phyloP scores from a whole-genome alignment of 2,113 vertebrate species.

The Gnathonemus echidnorhynchus region DNA sequence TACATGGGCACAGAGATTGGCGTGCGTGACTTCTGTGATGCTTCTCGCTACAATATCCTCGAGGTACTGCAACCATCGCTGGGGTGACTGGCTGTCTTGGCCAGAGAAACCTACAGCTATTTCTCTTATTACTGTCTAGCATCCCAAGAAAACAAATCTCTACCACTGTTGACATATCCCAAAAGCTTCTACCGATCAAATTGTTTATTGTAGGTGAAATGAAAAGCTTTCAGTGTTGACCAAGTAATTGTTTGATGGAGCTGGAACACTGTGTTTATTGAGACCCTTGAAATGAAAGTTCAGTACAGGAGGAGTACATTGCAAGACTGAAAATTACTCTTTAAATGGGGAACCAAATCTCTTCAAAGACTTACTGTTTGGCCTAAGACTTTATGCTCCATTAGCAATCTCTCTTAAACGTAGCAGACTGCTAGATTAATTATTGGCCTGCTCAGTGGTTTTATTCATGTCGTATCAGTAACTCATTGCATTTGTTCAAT shows the following conservation, averaged over 20 bases:
- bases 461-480: conserved; percentile 24
- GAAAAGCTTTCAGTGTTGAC: background rate
- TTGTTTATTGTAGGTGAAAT: background rate
- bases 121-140: background rate
- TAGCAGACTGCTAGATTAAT: background rate
- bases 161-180: background rate
- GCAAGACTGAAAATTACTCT: background rate
- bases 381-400: background rate
- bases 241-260: conserved; percentile 9
- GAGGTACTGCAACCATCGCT: conserved; percentile 65
- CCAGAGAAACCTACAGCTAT: background rate
- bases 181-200: background rate
- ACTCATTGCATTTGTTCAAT: conserved; percentile 10
- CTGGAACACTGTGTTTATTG: background rate
- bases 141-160: background rate
- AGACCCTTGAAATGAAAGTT: background rate
- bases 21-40: conserved; percentile 93
- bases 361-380: background rate
- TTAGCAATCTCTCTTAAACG: background rate
- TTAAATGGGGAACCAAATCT: background rate
- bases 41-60: conserved; percentile 88
- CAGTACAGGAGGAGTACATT: background rate
- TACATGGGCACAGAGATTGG: conserved; percentile 99
- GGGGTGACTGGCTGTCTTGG: background rate
- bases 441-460: background rate